Evolutionary conservation across 2,113 vertebrate species (phyloP), one percentile per base, ranked within the genome.

Genomic region (Ornithorhynchus anatinus): DNA sequence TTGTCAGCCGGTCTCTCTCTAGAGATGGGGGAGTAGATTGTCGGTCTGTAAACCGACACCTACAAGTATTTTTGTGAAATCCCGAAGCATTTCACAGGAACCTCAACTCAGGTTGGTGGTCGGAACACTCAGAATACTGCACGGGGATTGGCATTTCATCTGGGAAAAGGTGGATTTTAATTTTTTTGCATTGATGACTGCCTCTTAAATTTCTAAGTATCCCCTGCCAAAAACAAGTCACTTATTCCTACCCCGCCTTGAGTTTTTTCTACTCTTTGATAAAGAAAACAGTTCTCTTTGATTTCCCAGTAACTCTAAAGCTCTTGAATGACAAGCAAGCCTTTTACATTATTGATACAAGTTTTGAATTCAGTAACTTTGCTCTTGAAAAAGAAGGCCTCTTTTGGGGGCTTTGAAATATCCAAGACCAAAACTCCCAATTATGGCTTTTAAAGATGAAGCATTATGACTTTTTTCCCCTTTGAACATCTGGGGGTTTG

Each of bases 321-420:
- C 64, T 69, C 74, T 82, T 72, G 75, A 80, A 57, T 63, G 86
- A 69, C 83, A 48, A 52, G 32, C 68, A 39, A 25, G 20, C 45
- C 74, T 79, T 48, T 79, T 89, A 77, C 84, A 89, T 90, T 86
- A 91, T 91, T 92, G 85, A 88, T 92, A 85, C 68, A 75, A 87
- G 64, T 79, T 87, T 77, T 54, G 52, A 72, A 80, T 82, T 72
- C 54, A 4, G 84, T 77, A 53, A 54, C 82, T 89, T 90, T 86
- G 69, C 77, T 80, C 64, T 45, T 68, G 81, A 73, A 71, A 64
- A 75, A 76, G 67, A 84, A 69, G 73, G 62, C 29, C 8, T 60
- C 50, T 84, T 81, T 35, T 48, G 43, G 53, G 51, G 69, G 56
- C 52, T 89, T 80, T 79, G 72, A 78, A 80, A 86, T 67, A 37